Percentiles rank a stretch among this genome's conserved stretches.
Conservation (phyloP, 2,113 vertebrate genomes). For the Arenaria interpres region DNA sequence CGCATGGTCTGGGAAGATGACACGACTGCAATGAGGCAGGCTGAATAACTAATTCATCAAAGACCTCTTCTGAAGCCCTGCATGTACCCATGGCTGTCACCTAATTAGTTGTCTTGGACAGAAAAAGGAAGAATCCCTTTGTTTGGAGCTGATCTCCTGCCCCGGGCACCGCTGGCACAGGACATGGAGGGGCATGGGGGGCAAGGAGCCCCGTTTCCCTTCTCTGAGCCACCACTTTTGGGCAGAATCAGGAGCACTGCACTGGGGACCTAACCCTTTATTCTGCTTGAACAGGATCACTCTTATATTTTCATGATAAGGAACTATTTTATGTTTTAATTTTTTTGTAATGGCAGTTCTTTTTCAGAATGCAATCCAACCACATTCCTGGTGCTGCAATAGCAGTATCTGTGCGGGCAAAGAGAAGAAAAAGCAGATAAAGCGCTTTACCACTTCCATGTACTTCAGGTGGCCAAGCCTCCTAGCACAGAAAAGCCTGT, state of each 20-base stretch:
- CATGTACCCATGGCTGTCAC: not conserved
- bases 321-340: not conserved
- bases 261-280: not conserved
- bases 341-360: not conserved
- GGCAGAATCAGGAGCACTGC: not conserved
- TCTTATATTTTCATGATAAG: not conserved
- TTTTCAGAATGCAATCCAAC: not conserved
- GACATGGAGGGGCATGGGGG: accelerated
- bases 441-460: not conserved
- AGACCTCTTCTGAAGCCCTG: not conserved
- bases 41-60: not conserved
- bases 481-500: not conserved
- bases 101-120: not conserved
- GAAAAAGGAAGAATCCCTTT: not conserved
- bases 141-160: not conserved
- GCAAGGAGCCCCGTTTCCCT: accelerated
- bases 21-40: not conserved
- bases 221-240: not conserved
- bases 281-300: not conserved
- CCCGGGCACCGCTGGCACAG: accelerated
- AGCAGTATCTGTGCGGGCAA: not conserved
- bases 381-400: not conserved
- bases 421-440: not conserved
- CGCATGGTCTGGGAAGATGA: accelerated
- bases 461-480: not conserved